A percentile compares a stretch with the other conserved stretches of the same genome.
phyloP scores from a whole-genome alignment of 2,888 invertebrate genomes.

The Chironomus riparius region DNA sequence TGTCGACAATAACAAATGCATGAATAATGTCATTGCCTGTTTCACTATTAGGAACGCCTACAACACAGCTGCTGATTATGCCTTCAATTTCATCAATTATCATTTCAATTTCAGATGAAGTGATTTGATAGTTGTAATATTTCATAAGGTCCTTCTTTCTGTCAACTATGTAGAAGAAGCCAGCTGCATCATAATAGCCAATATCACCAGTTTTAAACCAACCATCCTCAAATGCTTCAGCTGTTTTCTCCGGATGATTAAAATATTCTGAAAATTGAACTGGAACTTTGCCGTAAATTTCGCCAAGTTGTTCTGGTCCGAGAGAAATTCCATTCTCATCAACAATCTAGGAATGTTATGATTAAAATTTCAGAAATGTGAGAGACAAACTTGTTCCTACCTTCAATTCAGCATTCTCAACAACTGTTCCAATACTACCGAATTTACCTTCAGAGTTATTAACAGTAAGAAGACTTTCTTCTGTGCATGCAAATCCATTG shows the following conservation, averaged over 20 bases:
- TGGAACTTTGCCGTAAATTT: neutral
- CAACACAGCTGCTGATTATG: neutral
- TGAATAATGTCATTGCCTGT: neutral
- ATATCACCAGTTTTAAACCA: constrained; percentile 40
- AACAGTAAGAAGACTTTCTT: neutral
- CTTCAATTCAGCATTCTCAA: neutral
- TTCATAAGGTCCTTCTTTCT: constrained; percentile 38
- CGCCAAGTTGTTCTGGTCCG: neutral
- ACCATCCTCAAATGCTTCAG: constrained; percentile 36
- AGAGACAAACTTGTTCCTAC: too few relatives aligned
- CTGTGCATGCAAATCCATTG: neutral
- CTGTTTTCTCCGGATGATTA: constrained; percentile 31
- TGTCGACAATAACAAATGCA: neutral
- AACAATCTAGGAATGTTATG: neutral
- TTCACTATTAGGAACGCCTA: neutral
- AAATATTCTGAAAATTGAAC: neutral
- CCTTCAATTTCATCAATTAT: neutral
- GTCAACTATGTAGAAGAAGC: constrained; percentile 35
- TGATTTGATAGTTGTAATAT: constrained; percentile 33
- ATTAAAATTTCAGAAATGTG: too few relatives aligned
- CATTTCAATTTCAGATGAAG: neutral
- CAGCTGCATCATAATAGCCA: constrained; percentile 40
- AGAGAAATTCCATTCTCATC: neutral
- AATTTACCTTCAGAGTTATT: neutral
- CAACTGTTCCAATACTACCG: neutral